Evolutionary conservation across 2,113 vertebrate species (phyloP), one percentile per base, ranked within the genome.

Genomic region (Bubo bubo): DNA sequence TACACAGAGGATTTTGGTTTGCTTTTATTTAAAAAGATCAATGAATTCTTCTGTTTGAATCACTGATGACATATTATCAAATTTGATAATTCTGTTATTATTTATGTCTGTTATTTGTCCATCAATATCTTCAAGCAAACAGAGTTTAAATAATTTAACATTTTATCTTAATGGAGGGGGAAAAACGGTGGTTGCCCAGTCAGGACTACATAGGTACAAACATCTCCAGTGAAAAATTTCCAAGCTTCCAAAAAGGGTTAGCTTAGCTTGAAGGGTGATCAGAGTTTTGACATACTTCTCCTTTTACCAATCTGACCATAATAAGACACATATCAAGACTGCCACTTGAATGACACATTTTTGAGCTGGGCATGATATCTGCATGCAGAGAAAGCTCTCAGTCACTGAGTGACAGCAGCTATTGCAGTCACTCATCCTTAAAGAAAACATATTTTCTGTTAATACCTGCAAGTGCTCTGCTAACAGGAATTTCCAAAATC

Each of bases 401-500:
- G 59, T 35, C 52, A 32, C 58, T 86, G 62, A 81, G 41, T 88
- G 93, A 95, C 68, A 92, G 77, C 53, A 94, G 30, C 72, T 68
- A 96, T 30, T 82, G 47, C 41, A 92, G 68, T 52, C 88, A 87
- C 34, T 91, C 90, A 91, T 56, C 84, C 72, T 58, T 77, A 94
- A 88, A 94, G 81, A 95, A 95, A 95, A 66, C 26, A 49, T 49
- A 80, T 93, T 96, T 97, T 91, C 73, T 84, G 58, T 50, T 79
- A 79, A 89, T 75, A 73, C 43, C 41, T 2, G 0, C 30, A 75
- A 84, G 58, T 76, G 34, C 88, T 92, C 52, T 84, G 53, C 43
- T 77, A 88, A 91, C 24, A 79, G 88, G 73, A 79, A 90, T 93
- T 93, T 96, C 91, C 87, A 93, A 93, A 87, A 82, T 93, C 94